Conservation (phyloP, 2,113 vertebrate species). For the Columba livia region DNA sequence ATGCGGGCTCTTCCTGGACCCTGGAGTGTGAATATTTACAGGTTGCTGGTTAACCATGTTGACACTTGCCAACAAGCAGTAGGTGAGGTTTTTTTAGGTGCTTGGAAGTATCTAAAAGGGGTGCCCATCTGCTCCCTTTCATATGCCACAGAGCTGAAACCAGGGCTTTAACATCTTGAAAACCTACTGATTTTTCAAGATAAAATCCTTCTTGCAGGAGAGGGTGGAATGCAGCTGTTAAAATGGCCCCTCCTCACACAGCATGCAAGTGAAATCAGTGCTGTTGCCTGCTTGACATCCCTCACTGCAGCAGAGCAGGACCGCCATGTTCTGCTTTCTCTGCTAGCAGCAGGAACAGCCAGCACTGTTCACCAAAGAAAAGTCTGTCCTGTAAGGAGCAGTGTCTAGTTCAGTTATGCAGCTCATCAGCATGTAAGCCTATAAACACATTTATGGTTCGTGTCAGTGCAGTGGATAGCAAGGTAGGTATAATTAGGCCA, state of each 20-base stretch:
- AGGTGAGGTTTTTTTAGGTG: not conserved
- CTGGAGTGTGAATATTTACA: not conserved
- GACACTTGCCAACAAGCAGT: not conserved
- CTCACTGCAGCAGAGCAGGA: not conserved
- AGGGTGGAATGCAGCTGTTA: rapidly evolving
- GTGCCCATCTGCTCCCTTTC: not conserved
- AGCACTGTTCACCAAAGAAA: not conserved
- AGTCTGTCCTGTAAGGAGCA: not conserved
- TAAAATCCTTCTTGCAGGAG: not conserved
- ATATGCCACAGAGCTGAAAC: not conserved
- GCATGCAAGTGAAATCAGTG: rapidly evolving
- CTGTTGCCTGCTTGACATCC: rapidly evolving
- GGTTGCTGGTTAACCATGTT: not conserved
- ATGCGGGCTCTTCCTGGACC: not conserved
- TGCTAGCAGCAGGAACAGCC: not conserved
- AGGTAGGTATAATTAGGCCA: slow-evolving; percentile 19
- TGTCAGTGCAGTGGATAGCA: not conserved
- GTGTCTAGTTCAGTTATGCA: not conserved
- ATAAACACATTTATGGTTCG: slow-evolving; percentile 31
- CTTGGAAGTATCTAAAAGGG: not conserved
- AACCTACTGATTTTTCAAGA: not conserved
- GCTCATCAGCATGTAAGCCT: not conserved
- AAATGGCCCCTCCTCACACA: not conserved
- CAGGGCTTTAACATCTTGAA: not conserved
- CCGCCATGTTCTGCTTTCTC: not conserved